A percentile compares a stretch with the other conserved stretches of the same genome.
phyloP scores from a whole-genome alignment of 2,888 invertebrate genomes.

The Lepidonotus clava region DNA sequence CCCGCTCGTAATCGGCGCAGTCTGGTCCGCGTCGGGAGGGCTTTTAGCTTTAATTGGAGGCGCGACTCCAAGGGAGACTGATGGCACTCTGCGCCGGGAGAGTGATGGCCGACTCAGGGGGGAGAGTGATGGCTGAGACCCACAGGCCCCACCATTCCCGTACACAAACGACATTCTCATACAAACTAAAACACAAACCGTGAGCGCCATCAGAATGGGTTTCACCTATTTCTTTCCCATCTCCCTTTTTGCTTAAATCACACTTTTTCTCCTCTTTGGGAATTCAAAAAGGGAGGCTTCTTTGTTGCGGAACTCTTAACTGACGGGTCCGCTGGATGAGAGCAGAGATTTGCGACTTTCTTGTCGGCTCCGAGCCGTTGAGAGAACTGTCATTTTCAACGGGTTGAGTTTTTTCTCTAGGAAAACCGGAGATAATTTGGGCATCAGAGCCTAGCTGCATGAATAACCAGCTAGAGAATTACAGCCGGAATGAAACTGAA shows the following conservation, averaged over 20 bases:
- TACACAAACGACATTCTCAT: constrained; percentile 3
- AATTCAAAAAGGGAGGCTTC: too few relatives aligned
- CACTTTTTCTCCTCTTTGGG: too few relatives aligned
- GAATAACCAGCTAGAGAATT: not conserved
- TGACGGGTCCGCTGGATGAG: too few relatives aligned
- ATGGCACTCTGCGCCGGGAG: too few relatives aligned
- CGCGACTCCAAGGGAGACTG: not conserved
- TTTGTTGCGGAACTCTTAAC: too few relatives aligned
- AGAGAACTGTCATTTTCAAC: too few relatives aligned
- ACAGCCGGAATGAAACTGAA: not conserved
- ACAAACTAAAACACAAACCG: not conserved
- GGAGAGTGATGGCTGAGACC: too few relatives aligned
- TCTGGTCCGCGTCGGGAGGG: not conserved
- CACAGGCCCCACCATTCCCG: not conserved
- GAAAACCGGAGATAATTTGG: not conserved
- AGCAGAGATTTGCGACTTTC: too few relatives aligned
- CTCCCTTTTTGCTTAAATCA: not conserved
- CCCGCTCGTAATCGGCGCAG: not conserved
- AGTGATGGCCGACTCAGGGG: too few relatives aligned
- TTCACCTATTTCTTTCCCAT: not conserved
- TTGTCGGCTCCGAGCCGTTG: too few relatives aligned
- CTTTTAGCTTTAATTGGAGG: constrained; percentile 31
- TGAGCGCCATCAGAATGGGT: not conserved
- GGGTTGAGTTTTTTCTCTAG: too few relatives aligned
- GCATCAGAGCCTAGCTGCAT: not conserved